Percentiles rank a stretch among this genome's conserved stretches.
phyloP scores from a whole-genome alignment of 2,797 vertebrate species.

The Sparus aurata region DNA sequence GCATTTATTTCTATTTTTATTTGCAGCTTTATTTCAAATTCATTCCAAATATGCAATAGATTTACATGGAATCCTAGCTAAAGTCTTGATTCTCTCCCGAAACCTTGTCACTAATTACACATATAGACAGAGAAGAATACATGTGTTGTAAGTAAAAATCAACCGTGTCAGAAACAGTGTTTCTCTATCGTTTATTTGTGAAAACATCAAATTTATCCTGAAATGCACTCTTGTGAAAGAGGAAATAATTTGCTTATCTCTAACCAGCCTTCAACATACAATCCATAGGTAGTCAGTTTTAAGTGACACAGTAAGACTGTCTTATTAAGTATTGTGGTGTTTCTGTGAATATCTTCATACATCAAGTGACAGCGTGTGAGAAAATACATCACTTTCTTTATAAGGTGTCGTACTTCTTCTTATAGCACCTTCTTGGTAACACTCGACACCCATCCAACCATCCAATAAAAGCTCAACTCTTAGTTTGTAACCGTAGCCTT shows the following conservation, averaged over 20 bases:
- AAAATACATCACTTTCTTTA: background rate
- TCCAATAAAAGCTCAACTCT: constrained; percentile 15
- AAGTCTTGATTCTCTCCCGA: background rate
- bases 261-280: background rate
- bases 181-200: background rate
- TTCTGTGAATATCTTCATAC: background rate
- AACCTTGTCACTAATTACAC: background rate
- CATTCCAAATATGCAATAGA: too few relatives aligned
- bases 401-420: background rate
- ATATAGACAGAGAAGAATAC: background rate
- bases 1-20: too few relatives aligned
- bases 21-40: too few relatives aligned
- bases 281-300: background rate
- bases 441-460: background rate
- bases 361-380: background rate
- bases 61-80: too few relatives aligned
- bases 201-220: background rate
- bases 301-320: background rate
- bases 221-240: background rate
- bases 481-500: constrained; percentile 36
- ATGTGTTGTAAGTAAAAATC: background rate
- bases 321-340: background rate
- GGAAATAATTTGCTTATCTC: background rate
- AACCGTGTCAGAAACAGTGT: background rate
- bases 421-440: constrained; percentile 13